A percentile compares a stretch with the other conserved stretches of the same genome.
These are phyloP conservation scores for Trisateles emortualis DNA, from an alignment of 2,888 invertebrate genomes.

Conservation along the genomic window DNA sequence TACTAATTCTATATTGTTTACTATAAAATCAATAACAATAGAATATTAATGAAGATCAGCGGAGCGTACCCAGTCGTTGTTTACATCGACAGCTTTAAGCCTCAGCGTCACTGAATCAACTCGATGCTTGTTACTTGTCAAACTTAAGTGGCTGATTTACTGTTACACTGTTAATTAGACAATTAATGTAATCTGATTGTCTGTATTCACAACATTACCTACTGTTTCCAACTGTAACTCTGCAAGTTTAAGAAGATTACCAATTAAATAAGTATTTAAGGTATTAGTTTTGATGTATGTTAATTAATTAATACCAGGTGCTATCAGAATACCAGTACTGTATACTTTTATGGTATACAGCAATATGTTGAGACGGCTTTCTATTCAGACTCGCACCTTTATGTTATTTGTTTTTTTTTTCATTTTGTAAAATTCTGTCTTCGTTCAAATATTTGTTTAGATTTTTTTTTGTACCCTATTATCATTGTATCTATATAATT, in stretches of 20 bases:
- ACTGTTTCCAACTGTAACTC: not conserved
- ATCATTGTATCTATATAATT: no score
- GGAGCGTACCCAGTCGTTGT: not conserved
- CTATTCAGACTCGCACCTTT: no score
- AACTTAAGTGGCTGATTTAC: constrained; percentile 40
- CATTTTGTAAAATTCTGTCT: no score
- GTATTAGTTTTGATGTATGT: no score
- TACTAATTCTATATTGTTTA: not conserved
- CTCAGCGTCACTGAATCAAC: constrained; percentile 27
- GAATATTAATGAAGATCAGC: not conserved
- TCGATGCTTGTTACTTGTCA: constrained; percentile 39
- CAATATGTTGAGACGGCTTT: no score
- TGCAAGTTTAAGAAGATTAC: not conserved
- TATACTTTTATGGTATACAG: no score
- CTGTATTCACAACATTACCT: not conserved
- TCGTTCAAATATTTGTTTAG: no score
- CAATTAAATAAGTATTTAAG: constrained; percentile 11
- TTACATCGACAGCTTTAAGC: not conserved
- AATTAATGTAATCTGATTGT: constrained; percentile 4
- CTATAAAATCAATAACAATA: not conserved
- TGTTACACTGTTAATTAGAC: constrained; percentile 30
- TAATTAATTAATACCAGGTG: no score
- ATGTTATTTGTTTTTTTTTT: no score
- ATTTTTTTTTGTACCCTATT: no score
- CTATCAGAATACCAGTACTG: no score